Evolutionary conservation across 2,888 invertebrate species (phyloP).

Genomic region (Masnerella sp.): DNA sequence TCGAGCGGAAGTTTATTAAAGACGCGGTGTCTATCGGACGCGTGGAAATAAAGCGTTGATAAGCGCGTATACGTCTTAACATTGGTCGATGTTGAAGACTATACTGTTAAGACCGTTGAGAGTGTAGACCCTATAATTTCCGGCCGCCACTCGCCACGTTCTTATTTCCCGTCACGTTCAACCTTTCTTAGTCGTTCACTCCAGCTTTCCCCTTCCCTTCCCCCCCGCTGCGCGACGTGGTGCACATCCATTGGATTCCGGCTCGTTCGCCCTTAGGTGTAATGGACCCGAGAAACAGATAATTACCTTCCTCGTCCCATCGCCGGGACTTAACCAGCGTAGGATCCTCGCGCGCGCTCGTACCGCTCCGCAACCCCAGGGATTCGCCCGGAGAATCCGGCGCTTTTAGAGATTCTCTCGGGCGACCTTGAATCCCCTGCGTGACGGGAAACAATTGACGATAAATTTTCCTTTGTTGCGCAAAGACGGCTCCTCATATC

Average conservation of each 20-base stretch:
- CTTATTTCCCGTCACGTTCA: conserved; percentile 77
- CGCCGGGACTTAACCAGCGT: conserved; percentile 54
- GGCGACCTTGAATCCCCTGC: conserved; percentile 61
- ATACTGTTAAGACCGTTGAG: conserved; percentile 53
- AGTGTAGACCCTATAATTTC: conserved; percentile 74
- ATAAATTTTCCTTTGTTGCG: conserved; percentile 60
- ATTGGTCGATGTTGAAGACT: conserved; percentile 44
- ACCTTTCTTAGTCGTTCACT: conserved; percentile 59
- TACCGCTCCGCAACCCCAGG: conserved; percentile 51
- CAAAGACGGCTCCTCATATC: conserved; percentile 54
- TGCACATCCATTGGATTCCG: conserved; percentile 56
- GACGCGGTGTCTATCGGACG: conserved; percentile 29
- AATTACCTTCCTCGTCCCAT: conserved; percentile 69
- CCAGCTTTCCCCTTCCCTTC: conserved; percentile 35
- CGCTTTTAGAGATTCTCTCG: conserved; percentile 62
- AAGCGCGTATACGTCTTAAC: conserved; percentile 51
- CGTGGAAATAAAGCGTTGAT: conserved; percentile 41
- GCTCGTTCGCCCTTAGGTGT: conserved; percentile 64
- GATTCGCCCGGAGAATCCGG: conserved; percentile 54
- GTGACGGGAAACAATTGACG: conserved; percentile 60
- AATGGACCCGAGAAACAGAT: conserved; percentile 74
- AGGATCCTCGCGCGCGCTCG: conserved; percentile 48
- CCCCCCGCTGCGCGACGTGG: conserved; percentile 41
- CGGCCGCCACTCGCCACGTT: conserved; percentile 74
- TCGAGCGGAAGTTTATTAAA: conserved; percentile 45